Evolutionary conservation across 2,113 vertebrate genomes (phyloP).

Genomic region (Nannobrachium achirus): DNA sequence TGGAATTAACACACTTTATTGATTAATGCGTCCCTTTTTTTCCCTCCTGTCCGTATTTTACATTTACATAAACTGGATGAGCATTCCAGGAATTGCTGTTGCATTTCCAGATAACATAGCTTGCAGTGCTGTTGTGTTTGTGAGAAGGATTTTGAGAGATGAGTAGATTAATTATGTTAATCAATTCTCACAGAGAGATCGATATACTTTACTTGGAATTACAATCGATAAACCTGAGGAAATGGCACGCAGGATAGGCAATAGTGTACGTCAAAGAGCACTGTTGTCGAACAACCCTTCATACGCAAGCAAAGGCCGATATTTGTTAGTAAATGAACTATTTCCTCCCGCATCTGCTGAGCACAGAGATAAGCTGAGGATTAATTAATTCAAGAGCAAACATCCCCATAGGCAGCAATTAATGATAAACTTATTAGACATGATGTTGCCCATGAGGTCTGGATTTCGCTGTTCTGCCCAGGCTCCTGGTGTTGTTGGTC

Average conservation of each 20-base stretch:
- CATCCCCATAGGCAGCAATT: slow-evolving; percentile 80
- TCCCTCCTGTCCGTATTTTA: slow-evolving; percentile 23
- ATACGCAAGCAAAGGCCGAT: slow-evolving; percentile 33
- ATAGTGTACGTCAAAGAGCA: slow-evolving; percentile 11
- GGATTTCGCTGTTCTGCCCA: slow-evolving; percentile 64
- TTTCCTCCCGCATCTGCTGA: slow-evolving; percentile 57
- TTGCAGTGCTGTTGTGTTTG: slow-evolving; percentile 30
- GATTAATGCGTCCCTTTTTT: slow-evolving; percentile 5
- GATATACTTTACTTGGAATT: slow-evolving; percentile 15
- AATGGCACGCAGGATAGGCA: slow-evolving; percentile 10
- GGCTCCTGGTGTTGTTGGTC: slow-evolving; percentile 68
- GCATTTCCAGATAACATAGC: slow-evolving; percentile 39
- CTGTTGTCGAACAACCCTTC: slow-evolving; percentile 28
- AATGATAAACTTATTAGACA: slow-evolving; percentile 81
- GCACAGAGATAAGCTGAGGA: slow-evolving; percentile 64
- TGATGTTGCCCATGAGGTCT: slow-evolving; percentile 77
- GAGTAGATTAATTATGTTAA: slow-evolving; percentile 18
- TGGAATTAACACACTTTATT: slow-evolving; percentile 3
- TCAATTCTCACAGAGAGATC: slow-evolving; percentile 30
- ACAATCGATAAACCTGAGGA: not conserved
- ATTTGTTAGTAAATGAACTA: slow-evolving; percentile 38
- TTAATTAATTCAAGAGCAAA: slow-evolving; percentile 81
- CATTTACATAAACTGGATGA: slow-evolving; percentile 44
- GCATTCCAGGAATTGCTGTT: slow-evolving; percentile 34
- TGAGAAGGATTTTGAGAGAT: slow-evolving; percentile 28